Evolutionary conservation across 2,797 vertebrate species (phyloP).

Genomic region (Girardinus metallicus): DNA sequence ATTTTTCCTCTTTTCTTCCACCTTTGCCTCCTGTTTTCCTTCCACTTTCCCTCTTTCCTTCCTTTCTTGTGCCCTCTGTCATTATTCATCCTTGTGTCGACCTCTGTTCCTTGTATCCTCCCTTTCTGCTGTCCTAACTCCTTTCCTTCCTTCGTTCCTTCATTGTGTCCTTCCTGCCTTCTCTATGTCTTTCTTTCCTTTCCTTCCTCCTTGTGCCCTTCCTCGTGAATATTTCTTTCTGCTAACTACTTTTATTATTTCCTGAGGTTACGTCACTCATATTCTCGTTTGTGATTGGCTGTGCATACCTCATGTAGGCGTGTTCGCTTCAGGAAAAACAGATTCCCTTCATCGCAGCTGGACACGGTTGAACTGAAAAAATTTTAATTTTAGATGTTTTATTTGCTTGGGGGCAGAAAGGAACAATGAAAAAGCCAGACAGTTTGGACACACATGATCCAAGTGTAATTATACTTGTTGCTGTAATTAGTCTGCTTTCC

Average conservation of each 20-base stretch:
- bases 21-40: background rate
- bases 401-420: conserved; percentile 1
- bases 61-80: background rate
- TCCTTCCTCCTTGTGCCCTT: background rate
- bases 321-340: background rate
- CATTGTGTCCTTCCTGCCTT: background rate
- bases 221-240: background rate
- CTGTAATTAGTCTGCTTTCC: conserved; percentile 9
- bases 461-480: background rate
- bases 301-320: background rate
- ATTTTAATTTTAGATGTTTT: conserved; percentile 15
- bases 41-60: background rate
- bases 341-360: background rate
- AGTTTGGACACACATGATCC: background rate
- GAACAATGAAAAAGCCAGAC: conserved; percentile 9
- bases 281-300: background rate
- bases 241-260: background rate
- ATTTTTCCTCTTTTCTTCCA: background rate
- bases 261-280: background rate
- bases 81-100: background rate
- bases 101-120: background rate
- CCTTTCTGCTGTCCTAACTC: background rate
- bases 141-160: background rate
- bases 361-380: background rate
- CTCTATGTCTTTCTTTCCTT: background rate